Conservation (phyloP, 1,140 invertebrate species). For the Portunus trituberculatus region DNA sequence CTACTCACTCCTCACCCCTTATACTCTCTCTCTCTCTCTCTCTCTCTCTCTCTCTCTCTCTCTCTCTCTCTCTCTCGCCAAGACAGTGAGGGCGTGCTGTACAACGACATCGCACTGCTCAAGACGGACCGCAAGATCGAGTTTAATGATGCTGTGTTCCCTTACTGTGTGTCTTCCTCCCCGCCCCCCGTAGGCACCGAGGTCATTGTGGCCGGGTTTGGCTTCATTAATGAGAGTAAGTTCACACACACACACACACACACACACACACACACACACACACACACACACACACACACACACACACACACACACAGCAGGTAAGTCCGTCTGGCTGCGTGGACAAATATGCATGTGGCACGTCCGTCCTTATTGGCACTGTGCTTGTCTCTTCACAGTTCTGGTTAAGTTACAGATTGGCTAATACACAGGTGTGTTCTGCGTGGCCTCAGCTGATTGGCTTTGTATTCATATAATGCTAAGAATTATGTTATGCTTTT, state of each 20-base stretch:
- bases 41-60: constrained; percentile 37
- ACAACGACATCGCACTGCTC: constrained; percentile 50
- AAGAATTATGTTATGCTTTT: too few species aligned
- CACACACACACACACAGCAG: too few species aligned
- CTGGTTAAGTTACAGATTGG: too few species aligned
- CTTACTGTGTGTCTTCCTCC: neutral
- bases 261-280: too few species aligned
- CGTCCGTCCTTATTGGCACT: too few species aligned
- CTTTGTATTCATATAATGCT: too few species aligned
- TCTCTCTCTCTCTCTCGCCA: constrained; percentile 34
- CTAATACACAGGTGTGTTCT: too few species aligned
- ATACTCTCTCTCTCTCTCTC: constrained; percentile 42
- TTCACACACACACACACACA: neutral
- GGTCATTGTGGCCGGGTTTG: constrained; percentile 40
- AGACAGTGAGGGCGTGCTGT: neutral
- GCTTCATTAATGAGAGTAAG: constrained; percentile 49
- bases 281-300: too few species aligned
- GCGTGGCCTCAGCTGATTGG: too few species aligned
- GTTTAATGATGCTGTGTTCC: constrained; percentile 44
- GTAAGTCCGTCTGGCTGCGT: too few species aligned
- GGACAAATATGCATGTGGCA: too few species aligned
- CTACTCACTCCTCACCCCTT: neutral
- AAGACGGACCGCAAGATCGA: constrained; percentile 38
- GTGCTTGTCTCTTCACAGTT: too few species aligned
- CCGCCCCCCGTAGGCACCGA: neutral